phyloP scores from a whole-genome alignment of 2,113 vertebrate genomes.

The Scatophagus argus region DNA sequence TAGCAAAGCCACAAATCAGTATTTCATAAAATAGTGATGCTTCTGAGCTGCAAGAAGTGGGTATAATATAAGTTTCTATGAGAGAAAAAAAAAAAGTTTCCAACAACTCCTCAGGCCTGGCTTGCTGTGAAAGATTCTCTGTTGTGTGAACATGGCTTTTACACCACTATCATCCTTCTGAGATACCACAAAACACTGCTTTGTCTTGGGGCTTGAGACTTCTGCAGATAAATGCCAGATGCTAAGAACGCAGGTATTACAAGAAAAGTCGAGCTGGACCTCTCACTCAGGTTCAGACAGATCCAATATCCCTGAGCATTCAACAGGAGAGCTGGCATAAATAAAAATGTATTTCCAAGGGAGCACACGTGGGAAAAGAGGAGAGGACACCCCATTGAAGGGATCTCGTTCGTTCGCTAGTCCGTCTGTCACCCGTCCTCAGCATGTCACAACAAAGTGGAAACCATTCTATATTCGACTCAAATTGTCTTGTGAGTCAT shows the following conservation, averaged over 20 bases:
- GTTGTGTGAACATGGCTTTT: slow-evolving; percentile 60
- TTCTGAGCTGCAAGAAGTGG: slow-evolving; percentile 10
- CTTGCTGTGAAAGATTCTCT: slow-evolving; percentile 44
- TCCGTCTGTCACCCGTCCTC: slow-evolving; percentile 63
- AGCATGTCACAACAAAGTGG: slow-evolving; percentile 69
- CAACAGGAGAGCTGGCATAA: slow-evolving; percentile 62
- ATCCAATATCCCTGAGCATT: slow-evolving; percentile 73
- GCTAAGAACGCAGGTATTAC: slow-evolving; percentile 60
- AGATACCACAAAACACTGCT: slow-evolving; percentile 19
- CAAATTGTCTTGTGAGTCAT: slow-evolving; percentile 74
- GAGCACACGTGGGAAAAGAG: slow-evolving; percentile 5
- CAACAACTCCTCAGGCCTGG: slow-evolving; percentile 36
- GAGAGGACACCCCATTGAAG: slow-evolving; percentile 48
- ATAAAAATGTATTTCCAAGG: slow-evolving; percentile 61
- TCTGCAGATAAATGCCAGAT: slow-evolving; percentile 60
- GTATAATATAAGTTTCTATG: slow-evolving; percentile 40
- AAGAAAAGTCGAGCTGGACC: slow-evolving; percentile 56
- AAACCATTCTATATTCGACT: slow-evolving; percentile 63
- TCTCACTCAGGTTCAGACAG: slow-evolving; percentile 68
- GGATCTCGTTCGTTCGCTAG: slow-evolving; percentile 20
- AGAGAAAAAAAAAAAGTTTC: slow-evolving; percentile 31
- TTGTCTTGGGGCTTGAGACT: slow-evolving; percentile 49
- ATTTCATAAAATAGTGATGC: slow-evolving; percentile 51
- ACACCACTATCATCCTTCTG: slow-evolving; percentile 33
- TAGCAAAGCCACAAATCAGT: slow-evolving; percentile 9